Percentiles rank a stretch among this genome's conserved stretches.
Evolutionary conservation across 2,797 vertebrate species (phyloP).

Genomic region (Poeciliopsis turneri): DNA sequence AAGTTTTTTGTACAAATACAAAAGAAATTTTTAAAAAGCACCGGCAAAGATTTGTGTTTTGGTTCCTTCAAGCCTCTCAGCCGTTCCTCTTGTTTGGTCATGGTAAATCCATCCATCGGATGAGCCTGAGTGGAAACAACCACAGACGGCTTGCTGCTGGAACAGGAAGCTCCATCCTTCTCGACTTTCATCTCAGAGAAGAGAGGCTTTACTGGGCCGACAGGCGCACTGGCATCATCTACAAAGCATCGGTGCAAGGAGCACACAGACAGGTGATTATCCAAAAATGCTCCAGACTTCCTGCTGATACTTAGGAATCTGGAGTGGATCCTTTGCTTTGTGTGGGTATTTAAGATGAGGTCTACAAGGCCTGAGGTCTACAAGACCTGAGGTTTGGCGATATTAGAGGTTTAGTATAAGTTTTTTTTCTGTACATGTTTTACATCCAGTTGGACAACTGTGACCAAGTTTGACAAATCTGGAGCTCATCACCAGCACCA

Average conservation of each 20-base stretch:
- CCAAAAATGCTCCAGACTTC: neutral
- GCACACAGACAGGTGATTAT: conserved; percentile 84
- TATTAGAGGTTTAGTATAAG: neutral
- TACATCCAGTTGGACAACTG: neutral
- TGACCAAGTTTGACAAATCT: neutral
- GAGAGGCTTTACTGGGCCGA: conserved; percentile 90
- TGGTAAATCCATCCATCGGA: conserved; percentile 86
- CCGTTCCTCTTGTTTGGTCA: conserved; percentile 90
- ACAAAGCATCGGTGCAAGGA: conserved; percentile 84
- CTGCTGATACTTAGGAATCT: neutral
- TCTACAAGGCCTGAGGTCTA: neutral
- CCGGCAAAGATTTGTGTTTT: neutral
- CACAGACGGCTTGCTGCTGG: conserved; percentile 79
- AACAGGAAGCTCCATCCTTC: conserved; percentile 78
- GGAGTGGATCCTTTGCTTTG: neutral
- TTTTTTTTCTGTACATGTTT: neutral
- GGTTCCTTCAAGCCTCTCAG: conserved; percentile 76
- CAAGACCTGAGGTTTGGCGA: neutral
- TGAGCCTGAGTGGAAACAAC: conserved; percentile 86
- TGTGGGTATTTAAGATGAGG: neutral
- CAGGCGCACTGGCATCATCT: conserved; percentile 82
- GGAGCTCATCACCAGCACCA: neutral
- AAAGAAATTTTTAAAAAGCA: neutral
- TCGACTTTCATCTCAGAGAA: conserved; percentile 87
- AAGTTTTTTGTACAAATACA: too few species aligned